Conservation (phyloP, 2,888 invertebrate species). For the Brachyptera putata region DNA sequence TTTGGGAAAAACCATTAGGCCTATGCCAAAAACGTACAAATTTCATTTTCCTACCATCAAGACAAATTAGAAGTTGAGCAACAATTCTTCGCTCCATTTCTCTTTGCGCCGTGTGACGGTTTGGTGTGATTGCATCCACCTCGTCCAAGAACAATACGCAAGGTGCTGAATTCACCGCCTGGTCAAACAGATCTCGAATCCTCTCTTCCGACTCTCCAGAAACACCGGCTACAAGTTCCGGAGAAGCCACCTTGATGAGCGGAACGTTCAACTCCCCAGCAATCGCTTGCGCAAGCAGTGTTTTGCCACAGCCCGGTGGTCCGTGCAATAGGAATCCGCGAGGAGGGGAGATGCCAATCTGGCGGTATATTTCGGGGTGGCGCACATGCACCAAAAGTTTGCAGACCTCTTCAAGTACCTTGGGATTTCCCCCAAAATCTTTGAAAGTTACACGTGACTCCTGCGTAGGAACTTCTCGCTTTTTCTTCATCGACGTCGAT, state of each 20-base stretch:
- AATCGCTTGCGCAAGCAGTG: slow-evolving; percentile 73
- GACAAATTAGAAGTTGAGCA: slow-evolving; percentile 80
- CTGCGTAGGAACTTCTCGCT: slow-evolving; percentile 32
- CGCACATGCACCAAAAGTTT: slow-evolving; percentile 79
- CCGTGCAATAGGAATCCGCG: slow-evolving; percentile 91
- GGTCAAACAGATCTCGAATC: slow-evolving; percentile 85
- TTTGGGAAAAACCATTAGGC: too few species aligned
- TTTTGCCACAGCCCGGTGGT: slow-evolving; percentile 94
- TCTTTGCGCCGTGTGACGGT: slow-evolving; percentile 82
- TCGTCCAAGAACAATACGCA: slow-evolving; percentile 93
- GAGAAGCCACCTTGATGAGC: slow-evolving; percentile 81
- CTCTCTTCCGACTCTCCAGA: slow-evolving; percentile 95
- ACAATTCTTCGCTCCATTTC: slow-evolving; percentile 97
- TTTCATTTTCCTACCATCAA: slow-evolving; percentile 79
- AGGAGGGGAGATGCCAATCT: slow-evolving; percentile 81
- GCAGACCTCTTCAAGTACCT: slow-evolving; percentile 65
- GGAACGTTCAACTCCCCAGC: slow-evolving; percentile 81
- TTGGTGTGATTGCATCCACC: slow-evolving; percentile 92
- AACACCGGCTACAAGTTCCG: slow-evolving; percentile 89
- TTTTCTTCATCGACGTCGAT: background rate
- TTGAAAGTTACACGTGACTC: slow-evolving; percentile 57
- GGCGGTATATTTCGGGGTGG: slow-evolving; percentile 83
- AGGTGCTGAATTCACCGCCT: slow-evolving; percentile 68
- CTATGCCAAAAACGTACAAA: too few species aligned
- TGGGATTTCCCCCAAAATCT: slow-evolving; percentile 78